These are phyloP conservation scores for Yponomeuta plumbellus DNA, from an alignment of 2,888 invertebrate genomes.

Conservation along the genomic window DNA sequence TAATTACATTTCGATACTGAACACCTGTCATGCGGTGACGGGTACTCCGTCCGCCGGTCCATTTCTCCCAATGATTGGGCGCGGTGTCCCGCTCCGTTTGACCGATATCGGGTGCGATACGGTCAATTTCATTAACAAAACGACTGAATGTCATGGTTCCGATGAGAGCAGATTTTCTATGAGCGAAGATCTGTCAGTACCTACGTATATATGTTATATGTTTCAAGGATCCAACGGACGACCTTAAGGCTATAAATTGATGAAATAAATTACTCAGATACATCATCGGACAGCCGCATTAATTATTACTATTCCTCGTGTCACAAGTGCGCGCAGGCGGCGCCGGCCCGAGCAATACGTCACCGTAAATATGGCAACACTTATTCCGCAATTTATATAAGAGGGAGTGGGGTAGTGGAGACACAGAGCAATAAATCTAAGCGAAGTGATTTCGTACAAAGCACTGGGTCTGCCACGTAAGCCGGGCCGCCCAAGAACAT, in stretches of 20 bases:
- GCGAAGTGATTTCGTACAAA: conserved; percentile 73
- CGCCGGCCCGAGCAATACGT: conserved; percentile 69
- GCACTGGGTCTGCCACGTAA: conserved; percentile 67
- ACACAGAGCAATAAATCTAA: conserved; percentile 67
- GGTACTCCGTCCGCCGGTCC: conserved; percentile 31
- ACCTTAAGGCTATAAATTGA: conserved; percentile 58
- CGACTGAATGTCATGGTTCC: not conserved
- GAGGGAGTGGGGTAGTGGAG: conserved; percentile 63
- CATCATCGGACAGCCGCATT: conserved; percentile 64
- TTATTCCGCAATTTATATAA: conserved; percentile 71
- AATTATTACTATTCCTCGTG: conserved; percentile 64
- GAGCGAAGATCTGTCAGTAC: conserved; percentile 17
- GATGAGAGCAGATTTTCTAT: not conserved
- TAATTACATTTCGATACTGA: conserved; percentile 62
- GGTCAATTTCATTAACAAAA: conserved; percentile 50
- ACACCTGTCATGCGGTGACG: conserved; percentile 43
- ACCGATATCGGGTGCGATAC: conserved; percentile 32
- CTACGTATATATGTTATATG: not conserved
- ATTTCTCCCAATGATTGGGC: conserved; percentile 44
- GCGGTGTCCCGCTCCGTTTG: conserved; percentile 47
- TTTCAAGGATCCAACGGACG: conserved; percentile 27
- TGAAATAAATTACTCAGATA: conserved; percentile 68
- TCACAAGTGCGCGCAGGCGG: conserved; percentile 58
- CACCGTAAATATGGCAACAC: conserved; percentile 76
- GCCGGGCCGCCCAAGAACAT: conserved; percentile 66